A percentile compares a stretch with the other conserved stretches of the same genome.
These are phyloP conservation scores for Podotricha telesiphe DNA, from an alignment of 2,888 invertebrate species.

Conservation along the genomic window DNA sequence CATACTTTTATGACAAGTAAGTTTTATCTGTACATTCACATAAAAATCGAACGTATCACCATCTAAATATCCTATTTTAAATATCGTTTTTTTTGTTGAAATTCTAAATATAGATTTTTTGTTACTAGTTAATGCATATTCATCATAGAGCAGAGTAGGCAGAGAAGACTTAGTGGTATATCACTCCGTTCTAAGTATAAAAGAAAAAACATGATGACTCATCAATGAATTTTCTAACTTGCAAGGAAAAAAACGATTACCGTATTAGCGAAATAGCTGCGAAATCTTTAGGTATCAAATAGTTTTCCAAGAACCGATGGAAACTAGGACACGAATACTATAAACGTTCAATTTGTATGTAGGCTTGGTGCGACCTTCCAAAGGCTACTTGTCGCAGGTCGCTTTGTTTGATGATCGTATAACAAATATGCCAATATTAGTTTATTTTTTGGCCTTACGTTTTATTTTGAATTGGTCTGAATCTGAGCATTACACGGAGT, in stretches of 20 bases:
- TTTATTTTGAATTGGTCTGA: too few relatives aligned
- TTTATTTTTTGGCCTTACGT: neutral
- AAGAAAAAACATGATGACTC: neutral
- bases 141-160: neutral
- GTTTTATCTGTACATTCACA: too few relatives aligned
- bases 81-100: too few relatives aligned
- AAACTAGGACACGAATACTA: conserved; percentile 33
- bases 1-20: too few relatives aligned
- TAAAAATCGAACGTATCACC: too few relatives aligned
- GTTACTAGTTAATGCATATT: too few relatives aligned
- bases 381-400: conserved; percentile 20
- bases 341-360: conserved; percentile 33
- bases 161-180: neutral
- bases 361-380: conserved; percentile 30
- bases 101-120: too few relatives aligned
- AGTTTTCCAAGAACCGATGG: conserved; percentile 29
- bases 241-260: conserved; percentile 6
- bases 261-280: conserved; percentile 14
- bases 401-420: conserved; percentile 15
- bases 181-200: neutral
- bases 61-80: too few relatives aligned
- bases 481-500: too few relatives aligned
- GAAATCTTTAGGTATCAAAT: conserved; percentile 23
- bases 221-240: neutral
- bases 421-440: neutral